Base-by-base conservation (phyloP, 2,888 invertebrate genomes). In the Busseola fusca region DNA sequence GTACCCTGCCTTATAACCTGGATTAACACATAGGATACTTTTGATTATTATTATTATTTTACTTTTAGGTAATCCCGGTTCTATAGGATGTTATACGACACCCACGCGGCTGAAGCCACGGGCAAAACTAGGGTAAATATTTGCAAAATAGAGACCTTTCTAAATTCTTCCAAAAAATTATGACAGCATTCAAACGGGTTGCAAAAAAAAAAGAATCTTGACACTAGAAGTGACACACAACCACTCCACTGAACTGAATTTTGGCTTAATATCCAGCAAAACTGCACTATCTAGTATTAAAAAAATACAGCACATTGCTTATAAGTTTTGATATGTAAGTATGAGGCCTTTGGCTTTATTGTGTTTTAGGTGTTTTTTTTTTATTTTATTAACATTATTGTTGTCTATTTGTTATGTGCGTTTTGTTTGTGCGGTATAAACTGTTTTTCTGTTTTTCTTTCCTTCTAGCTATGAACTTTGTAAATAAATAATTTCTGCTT, bases 121-220 rank as follows among this genome's bases (percentile, higher is more conserved):
- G 25, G 6, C 1, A 25, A 52, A 25, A 25, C n/a, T n/a, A 50
- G 52, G 5, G 3, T 9, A 56, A 56, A 27, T 3, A 25, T 42
- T 45, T 18, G 1, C 2, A 18, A 48, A 12, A 45, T 9, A 9
- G 1, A 3, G 0, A 21, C 3, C 14, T 52, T 56, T 45, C 6
- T 0, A 57, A 63, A 30, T 25, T 27, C 21, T 50, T 3, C 18
- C 14, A 50, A 65, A 69, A 68, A 75, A 37, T 54, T n/a, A 67
- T 16, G 27, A 18, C 60, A 18, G 48, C 21, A 25, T 40, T 52
- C 66, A 57, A 52, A 67, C 50, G 16, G 6, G 10, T 12, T 56
- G 64, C 6, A 80, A 78, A 57, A 81, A 57, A 81, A 81, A 71
- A 81, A 67, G 34, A 64, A 67, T 64, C 18, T 18, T 58, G 69